A percentile compares a stretch with the other conserved stretches of the same genome.
phyloP scores from a whole-genome alignment of 1,140 invertebrate species.

The Eufriesea mexicana region DNA sequence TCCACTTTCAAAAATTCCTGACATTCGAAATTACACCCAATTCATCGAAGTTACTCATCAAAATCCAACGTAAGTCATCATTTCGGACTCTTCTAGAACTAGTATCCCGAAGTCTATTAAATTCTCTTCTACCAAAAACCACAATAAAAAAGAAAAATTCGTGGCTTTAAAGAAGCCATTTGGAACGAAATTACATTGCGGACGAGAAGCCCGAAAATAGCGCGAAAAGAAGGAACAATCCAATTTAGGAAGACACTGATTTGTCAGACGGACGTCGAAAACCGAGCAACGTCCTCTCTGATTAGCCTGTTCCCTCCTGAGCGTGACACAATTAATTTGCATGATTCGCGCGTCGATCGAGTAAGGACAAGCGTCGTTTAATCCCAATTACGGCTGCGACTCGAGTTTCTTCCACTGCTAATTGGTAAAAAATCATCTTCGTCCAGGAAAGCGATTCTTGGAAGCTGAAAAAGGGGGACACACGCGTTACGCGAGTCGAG shows the following conservation, averaged over 20 bases:
- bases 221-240: not conserved
- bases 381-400: slow-evolving; percentile 41
- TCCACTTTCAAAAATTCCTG: too few relatives aligned
- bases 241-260: not conserved
- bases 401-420: slow-evolving; percentile 38
- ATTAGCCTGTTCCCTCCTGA: not conserved
- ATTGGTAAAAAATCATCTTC: slow-evolving; percentile 50
- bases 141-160: too few relatives aligned
- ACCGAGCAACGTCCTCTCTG: not conserved
- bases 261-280: not conserved
- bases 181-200: too few relatives aligned
- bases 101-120: too few relatives aligned
- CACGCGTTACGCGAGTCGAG: slow-evolving; percentile 36
- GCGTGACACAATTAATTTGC: slow-evolving; percentile 43
- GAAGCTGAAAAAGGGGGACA: slow-evolving; percentile 42
- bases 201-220: not conserved
- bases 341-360: not conserved
- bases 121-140: too few relatives aligned
- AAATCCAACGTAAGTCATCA: too few relatives aligned
- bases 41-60: too few relatives aligned
- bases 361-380: slow-evolving; percentile 30
- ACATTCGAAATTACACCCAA: too few relatives aligned
- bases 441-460: slow-evolving; percentile 48
- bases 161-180: too few relatives aligned
- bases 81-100: too few relatives aligned